Evolutionary conservation across 2,888 invertebrate species (phyloP).

Genomic region (Zygogramma bicolorata): DNA sequence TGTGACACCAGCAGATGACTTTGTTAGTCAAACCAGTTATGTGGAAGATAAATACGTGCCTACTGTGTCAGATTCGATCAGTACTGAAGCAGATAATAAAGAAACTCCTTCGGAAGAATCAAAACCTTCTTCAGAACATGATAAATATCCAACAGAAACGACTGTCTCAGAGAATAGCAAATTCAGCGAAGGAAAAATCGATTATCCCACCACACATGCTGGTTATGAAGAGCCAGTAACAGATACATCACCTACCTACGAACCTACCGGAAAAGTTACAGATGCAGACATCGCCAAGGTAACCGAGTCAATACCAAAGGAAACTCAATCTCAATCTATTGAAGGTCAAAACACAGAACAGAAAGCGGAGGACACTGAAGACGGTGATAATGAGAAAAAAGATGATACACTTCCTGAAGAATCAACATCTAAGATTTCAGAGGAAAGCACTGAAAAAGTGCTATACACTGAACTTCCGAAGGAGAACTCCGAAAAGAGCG

Average conservation of each 20-base stretch:
- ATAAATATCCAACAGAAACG: slow-evolving; percentile 19
- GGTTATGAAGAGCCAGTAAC: background rate
- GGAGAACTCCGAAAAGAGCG: background rate
- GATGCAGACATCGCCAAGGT: background rate
- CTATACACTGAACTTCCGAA: background rate
- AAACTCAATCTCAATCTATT: background rate
- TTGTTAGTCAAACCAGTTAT: too few relatives aligned
- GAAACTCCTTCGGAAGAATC: background rate
- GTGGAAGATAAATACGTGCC: too few relatives aligned
- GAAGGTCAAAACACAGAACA: slow-evolving; percentile 19
- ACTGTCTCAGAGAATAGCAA: slow-evolving; percentile 6
- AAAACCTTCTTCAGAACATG: background rate
- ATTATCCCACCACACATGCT: slow-evolving; percentile 2
- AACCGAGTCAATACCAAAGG: background rate
- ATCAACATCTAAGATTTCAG: background rate
- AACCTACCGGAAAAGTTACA: background rate
- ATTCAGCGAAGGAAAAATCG: background rate
- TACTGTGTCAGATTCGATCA: too few relatives aligned
- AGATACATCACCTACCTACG: background rate
- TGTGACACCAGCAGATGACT: too few relatives aligned
- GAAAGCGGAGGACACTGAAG: background rate
- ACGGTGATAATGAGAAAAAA: background rate
- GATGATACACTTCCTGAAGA: too few relatives aligned
- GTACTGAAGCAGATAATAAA: background rate
- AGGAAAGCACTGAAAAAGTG: background rate